These are phyloP conservation scores for Danio tinwini DNA, from an alignment of 2,797 vertebrate species.

Conservation along the genomic window DNA sequence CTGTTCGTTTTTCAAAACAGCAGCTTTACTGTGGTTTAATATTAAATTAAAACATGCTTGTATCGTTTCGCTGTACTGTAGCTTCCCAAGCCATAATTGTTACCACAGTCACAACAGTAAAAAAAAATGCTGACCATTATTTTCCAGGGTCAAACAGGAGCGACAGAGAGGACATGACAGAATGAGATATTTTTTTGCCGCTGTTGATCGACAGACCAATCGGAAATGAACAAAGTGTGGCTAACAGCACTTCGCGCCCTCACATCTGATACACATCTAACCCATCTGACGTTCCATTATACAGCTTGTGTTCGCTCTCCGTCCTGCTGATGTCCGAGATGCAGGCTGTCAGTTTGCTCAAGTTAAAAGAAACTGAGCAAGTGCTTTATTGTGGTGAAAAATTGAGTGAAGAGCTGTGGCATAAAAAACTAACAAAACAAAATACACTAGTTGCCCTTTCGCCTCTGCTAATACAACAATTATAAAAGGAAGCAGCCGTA, in stretches of 20 bases:
- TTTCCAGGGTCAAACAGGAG: slow-evolving; percentile 29
- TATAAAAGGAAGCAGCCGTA: slow-evolving; percentile 9
- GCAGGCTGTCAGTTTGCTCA: slow-evolving; percentile 38
- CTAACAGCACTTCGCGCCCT: slow-evolving; percentile 51
- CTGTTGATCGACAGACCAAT: slow-evolving; percentile 45
- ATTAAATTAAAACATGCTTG: slow-evolving; percentile 4
- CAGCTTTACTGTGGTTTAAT: background rate
- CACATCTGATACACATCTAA: slow-evolving; percentile 46
- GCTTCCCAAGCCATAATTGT: background rate
- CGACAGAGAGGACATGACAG: slow-evolving; percentile 39
- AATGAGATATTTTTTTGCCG: slow-evolving; percentile 10
- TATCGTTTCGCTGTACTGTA: background rate
- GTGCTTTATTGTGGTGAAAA: slow-evolving; percentile 8
- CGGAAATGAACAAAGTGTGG: slow-evolving; percentile 38
- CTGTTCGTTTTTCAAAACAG: background rate
- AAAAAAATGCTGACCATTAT: slow-evolving; percentile 38
- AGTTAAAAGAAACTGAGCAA: slow-evolving; percentile 39
- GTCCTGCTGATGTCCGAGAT: slow-evolving; percentile 42
- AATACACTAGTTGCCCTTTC: too few relatives aligned
- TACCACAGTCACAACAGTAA: background rate
- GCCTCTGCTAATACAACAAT: slow-evolving; percentile 1
- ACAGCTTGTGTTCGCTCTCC: slow-evolving; percentile 42
- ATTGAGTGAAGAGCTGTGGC: slow-evolving; percentile 21
- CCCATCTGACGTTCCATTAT: slow-evolving; percentile 52
- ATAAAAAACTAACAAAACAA: background rate